Conservation (phyloP, 2,113 vertebrate species). For the Rhynchomys soricoides region DNA sequence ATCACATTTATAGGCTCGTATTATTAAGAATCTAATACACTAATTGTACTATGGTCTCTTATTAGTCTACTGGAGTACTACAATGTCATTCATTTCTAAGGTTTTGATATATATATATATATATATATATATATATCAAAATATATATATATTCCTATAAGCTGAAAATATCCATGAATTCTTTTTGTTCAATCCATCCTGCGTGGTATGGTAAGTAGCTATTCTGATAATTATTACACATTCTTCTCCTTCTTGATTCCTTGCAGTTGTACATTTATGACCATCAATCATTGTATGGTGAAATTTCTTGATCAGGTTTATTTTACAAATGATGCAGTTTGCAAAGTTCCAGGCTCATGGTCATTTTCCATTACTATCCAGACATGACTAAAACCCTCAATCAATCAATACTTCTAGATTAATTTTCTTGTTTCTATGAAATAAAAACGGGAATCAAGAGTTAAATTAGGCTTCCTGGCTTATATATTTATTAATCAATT, state of each 20-base stretch:
- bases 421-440: constrained; percentile 70
- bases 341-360: constrained; percentile 47
- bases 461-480: constrained; percentile 75
- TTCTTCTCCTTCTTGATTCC: constrained; percentile 48
- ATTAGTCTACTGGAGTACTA: constrained; percentile 8
- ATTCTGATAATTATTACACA: neutral
- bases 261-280: constrained; percentile 27
- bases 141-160: too few relatives aligned
- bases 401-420: constrained; percentile 73
- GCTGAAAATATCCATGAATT: constrained; percentile 71
- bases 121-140: too few relatives aligned
- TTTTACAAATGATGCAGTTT: constrained; percentile 78
- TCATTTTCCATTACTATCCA: constrained; percentile 73
- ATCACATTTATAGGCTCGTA: neutral
- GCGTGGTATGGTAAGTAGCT: constrained; percentile 10
- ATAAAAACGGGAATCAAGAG: constrained; percentile 76
- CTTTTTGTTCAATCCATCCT: constrained; percentile 58
- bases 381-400: constrained; percentile 58
- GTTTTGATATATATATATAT: too few relatives aligned
- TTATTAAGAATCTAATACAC: neutral
- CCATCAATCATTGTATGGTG: constrained; percentile 73
- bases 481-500: constrained; percentile 80
- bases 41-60: constrained; percentile 29
- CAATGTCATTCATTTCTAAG: constrained; percentile 59
- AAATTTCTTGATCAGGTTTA: constrained; percentile 74